Base-by-base conservation (phyloP, 2,888 invertebrate genomes). In the Tipula unca region DNA sequence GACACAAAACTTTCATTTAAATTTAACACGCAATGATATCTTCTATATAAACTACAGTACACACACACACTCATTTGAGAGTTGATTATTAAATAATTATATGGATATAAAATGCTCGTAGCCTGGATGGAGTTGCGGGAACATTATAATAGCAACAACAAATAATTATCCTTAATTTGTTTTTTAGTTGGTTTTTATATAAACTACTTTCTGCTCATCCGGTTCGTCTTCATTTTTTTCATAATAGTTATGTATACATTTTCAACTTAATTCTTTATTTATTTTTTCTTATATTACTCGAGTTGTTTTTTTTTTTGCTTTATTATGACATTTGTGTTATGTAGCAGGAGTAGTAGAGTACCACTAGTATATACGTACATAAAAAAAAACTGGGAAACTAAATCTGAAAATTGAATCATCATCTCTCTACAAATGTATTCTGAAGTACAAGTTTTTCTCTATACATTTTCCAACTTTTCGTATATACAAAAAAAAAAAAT, bases 361-460 rank as follows among this genome's bases (percentile, higher is more conserved):
- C 48, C 48, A 48, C 48, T 48, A 48, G 48, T 48, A 10, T 39
- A 48, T n/a, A 48, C n/a, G 48, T 48, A 48, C 5, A 48, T 8
- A 69, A 69, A 0, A 25, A 10, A 69, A 20, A 25, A 69, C 20
- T 25, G 69, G 25, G 25, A 69, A 69, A 69, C 69, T 69, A 69
- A 69, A 69, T 69, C 69, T 69, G 69, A 69, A 69, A 69, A 69
- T 69, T 69, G 69, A 69, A 69, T 69, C 69, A 69, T 69, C 69
- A 69, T 69, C n/a, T n/a, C n/a, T n/a, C 69, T 69, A 69, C 69
- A 69, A 69, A 69, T 69, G 69, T 69, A 25, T 69, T 69, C 25
- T 69, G 69, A 69, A 69, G 69, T 69, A 69, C 69, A 69, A 69
- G 25, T 69, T 69, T 69, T 69, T 25, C 20, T 69, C 69, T 25